Percentiles rank a stretch among this genome's conserved stretches.
These are phyloP conservation scores for Lagenorhynchus albirostris DNA, from an alignment of 2,113 vertebrate species.

Conservation along the genomic window DNA sequence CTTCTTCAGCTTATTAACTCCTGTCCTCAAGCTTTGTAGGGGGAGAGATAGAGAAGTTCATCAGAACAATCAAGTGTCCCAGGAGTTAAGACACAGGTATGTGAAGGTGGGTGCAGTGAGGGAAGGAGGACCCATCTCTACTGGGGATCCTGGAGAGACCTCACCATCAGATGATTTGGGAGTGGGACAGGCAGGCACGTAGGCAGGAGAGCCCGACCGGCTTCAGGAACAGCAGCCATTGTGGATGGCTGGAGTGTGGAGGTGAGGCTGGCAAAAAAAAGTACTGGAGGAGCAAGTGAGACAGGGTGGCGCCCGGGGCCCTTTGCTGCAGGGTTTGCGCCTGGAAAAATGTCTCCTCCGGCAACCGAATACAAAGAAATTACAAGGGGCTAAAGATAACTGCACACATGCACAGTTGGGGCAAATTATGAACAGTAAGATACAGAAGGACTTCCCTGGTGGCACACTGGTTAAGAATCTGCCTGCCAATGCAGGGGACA, in stretches of 20 bases:
- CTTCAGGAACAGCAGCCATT: not conserved
- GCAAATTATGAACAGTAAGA: not conserved
- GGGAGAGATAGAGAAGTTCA: not conserved
- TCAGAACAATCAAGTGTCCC: not conserved
- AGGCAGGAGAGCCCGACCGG: not conserved
- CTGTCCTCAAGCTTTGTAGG: not conserved
- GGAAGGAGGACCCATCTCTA: not conserved
- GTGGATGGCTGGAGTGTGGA: not conserved
- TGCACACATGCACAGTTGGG: rapidly evolving
- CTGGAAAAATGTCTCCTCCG: not conserved
- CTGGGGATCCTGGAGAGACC: not conserved
- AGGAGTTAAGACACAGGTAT: not conserved
- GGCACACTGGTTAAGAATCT: no score
- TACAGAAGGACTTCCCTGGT: no score
- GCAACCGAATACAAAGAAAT: not conserved
- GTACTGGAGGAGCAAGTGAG: rapidly evolving
- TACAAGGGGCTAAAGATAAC: not conserved
- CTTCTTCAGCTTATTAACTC: not conserved
- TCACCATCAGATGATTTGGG: not conserved
- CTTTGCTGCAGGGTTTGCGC: not conserved
- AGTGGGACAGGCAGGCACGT: not conserved
- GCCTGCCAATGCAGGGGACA: no score
- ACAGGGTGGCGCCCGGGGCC: not conserved
- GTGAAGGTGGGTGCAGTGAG: no score
- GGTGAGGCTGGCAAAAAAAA: not conserved